These are phyloP conservation scores for Homarus gammarus DNA, from an alignment of 2,888 invertebrate species.

Conservation along the genomic window DNA sequence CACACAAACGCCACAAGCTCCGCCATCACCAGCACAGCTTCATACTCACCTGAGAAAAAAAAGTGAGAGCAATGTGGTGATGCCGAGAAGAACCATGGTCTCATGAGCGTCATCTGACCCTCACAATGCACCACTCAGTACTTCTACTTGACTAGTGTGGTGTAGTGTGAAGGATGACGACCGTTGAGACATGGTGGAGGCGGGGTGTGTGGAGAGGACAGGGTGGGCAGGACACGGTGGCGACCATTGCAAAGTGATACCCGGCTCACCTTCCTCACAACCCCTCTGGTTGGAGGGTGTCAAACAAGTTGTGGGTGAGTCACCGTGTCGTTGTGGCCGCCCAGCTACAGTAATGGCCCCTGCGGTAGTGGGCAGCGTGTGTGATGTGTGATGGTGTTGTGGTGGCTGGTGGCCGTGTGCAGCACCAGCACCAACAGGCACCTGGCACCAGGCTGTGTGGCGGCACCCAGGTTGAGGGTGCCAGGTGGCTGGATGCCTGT, in stretches of 20 bases:
- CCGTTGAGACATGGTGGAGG: neutral
- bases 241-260: constrained; percentile 34
- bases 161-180: constrained; percentile 9
- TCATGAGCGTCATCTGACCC: too few relatives aligned
- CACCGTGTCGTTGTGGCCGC: neutral
- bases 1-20: neutral
- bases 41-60: too few relatives aligned
- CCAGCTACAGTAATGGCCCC: neutral
- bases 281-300: neutral
- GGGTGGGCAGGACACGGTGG: constrained; percentile 13
- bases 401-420: constrained; percentile 9
- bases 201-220: neutral
- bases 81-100: too few relatives aligned
- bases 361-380: neutral
- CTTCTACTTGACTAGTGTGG: too few relatives aligned
- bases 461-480: constrained; percentile 19
- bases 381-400: constrained; percentile 25
- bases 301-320: constrained; percentile 3
- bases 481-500: constrained; percentile 61
- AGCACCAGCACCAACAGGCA: neutral
- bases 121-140: too few relatives aligned
- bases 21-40: neutral
- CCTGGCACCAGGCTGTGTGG: neutral
- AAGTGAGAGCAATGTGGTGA: too few relatives aligned
- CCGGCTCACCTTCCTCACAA: neutral